Evolutionary conservation across 2,797 vertebrate species (phyloP), one percentile per base, ranked within the genome.

Genomic region (Silurus lanzhouensis): DNA sequence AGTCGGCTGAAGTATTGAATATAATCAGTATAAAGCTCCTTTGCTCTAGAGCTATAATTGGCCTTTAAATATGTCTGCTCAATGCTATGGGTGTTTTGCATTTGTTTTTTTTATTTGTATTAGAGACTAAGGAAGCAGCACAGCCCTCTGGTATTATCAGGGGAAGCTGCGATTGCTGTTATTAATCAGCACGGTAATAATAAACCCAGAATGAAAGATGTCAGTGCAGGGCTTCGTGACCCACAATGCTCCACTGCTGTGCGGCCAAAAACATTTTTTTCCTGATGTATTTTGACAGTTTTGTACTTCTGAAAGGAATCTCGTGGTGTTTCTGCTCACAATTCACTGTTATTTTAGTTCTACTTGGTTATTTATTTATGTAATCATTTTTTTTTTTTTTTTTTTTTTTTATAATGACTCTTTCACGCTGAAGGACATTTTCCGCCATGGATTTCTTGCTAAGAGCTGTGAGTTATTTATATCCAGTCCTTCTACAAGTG

Each of bases 121-220:
- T 63, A 60, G 25, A 17, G 58, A 13, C 8, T 17, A 31, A 19
- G 25, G 15, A 76, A 74, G 31, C 91, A 93, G 91, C 86, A 88
- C 89, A 91, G 90, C 88, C 91, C 88, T 93, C 64, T 84, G 74
- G 83, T 92, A 92, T 93, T 93, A 91, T 90, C 93, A 90, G 86
- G 93, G 93, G 93, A 94, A 91, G 89, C 88, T 91, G 89, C 92
- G 94, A 95, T 94, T 93, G 92, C 92, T 92, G 89, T 91, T 94
- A 95, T 95, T 95, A 94, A 95, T 95, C 94, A 94, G 93, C 89
- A 89, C 90, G 92, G 91, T 92, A 93, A 94, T 95, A 95, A 95
- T 95, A 94, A 95, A 93, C 92, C 92, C 91, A 92, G 91, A 94
- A 94, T 92, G 92, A 93, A 92, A 92, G 91, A 93, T 90, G 89